Percentiles rank a stretch among this genome's conserved stretches.
phyloP scores from a whole-genome alignment of 2,797 vertebrate species.

The Eulemur mongoz region DNA sequence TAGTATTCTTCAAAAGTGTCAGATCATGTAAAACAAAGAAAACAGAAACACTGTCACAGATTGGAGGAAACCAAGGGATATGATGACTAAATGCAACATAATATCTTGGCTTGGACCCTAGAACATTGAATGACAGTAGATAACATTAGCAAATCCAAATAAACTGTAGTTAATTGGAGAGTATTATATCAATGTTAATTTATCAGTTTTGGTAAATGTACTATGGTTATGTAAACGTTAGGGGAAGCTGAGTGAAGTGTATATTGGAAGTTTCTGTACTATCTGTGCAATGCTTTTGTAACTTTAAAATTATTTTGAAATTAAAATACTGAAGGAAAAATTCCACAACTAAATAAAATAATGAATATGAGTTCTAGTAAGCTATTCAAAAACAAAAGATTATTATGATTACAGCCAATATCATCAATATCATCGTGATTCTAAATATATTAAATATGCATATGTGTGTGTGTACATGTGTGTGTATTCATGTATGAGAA shows the following conservation, averaged over 20 bases:
- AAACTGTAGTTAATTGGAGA: neutral
- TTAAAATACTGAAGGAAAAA: neutral
- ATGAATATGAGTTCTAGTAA: neutral
- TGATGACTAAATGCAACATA: neutral
- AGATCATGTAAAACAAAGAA: neutral
- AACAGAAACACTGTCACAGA: neutral
- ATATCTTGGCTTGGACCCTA: neutral
- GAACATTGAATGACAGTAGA: neutral
- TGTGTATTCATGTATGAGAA: neutral
- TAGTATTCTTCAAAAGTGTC: neutral
- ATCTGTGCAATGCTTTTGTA: neutral
- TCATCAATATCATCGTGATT: neutral
- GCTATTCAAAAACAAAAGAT: neutral
- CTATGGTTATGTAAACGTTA: neutral
- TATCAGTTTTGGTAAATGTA: neutral
- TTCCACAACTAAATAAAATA: neutral
- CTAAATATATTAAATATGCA: neutral
- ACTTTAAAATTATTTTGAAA: neutral
- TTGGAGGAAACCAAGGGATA: neutral
- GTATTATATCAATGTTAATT: neutral
- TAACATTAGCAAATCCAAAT: neutral
- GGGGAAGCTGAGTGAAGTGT: neutral
- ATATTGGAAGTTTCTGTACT: neutral
- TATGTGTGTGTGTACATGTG: rapidly evolving
- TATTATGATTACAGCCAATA: neutral